Conservation (phyloP, 2,113 vertebrate species). For the Microcebus ravelobensis region DNA sequence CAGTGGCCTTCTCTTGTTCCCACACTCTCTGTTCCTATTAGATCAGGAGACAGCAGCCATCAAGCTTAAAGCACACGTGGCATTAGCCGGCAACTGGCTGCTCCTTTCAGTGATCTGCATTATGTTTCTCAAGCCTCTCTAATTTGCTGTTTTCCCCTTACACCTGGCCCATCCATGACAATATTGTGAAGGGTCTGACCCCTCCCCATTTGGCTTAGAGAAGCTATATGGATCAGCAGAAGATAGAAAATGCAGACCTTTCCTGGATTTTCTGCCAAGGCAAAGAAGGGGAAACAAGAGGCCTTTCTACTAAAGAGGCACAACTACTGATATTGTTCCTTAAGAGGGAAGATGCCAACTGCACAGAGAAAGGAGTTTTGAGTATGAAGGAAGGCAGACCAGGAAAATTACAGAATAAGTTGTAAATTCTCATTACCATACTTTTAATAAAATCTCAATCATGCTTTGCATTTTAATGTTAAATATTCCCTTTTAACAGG, state of each 20-base stretch:
- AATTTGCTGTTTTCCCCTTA: slow-evolving; percentile 9
- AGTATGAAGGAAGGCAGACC: not conserved
- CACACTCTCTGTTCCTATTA: not conserved
- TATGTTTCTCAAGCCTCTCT: not conserved
- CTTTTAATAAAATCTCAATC: not conserved
- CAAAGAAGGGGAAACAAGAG: not conserved
- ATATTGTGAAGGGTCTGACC: not conserved
- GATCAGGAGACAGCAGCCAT: not conserved
- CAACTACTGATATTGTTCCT: not conserved
- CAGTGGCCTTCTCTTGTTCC: not conserved
- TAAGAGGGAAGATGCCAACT: not conserved
- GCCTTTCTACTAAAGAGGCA: not conserved
- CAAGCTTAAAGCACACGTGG: not conserved
- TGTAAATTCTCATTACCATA: not conserved
- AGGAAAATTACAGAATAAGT: not conserved
- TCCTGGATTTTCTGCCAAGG: not conserved
- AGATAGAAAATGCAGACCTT: not conserved
- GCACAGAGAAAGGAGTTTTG: not conserved
- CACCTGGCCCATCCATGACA: not conserved
- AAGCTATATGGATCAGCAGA: not conserved
- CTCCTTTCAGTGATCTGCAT: not conserved
- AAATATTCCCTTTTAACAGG: not conserved
- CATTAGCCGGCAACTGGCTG: not conserved
- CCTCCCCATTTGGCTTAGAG: not conserved
- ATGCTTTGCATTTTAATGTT: not conserved